These are phyloP conservation scores for Nezara viridula DNA, from an alignment of 2,888 invertebrate species.

Conservation along the genomic window DNA sequence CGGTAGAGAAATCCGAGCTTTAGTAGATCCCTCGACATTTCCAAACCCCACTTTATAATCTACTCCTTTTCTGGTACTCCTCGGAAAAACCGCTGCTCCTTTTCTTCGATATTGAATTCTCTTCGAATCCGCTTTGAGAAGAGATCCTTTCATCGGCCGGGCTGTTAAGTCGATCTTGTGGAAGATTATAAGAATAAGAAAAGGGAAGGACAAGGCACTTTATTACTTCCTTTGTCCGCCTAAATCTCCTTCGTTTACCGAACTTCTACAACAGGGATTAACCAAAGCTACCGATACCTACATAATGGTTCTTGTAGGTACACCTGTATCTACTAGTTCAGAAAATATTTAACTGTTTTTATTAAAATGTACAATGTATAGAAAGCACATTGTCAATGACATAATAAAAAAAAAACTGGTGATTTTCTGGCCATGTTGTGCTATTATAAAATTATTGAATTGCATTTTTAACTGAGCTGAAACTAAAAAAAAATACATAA, in stretches of 20 bases:
- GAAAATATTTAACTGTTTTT: no score
- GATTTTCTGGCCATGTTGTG: no score
- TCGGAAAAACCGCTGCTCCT: not conserved
- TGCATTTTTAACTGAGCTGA: no score
- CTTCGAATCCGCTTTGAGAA: not conserved
- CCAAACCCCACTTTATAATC: constrained; percentile 8
- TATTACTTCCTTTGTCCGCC: not conserved
- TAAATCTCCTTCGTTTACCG: not conserved
- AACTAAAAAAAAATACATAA: no score
- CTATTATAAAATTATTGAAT: no score
- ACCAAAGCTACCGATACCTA: not conserved
- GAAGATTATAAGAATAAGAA: constrained; percentile 19
- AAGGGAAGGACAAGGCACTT: not conserved
- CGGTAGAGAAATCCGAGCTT: not conserved
- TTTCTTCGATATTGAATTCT: constrained; percentile 15
- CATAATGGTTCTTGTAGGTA: not conserved
- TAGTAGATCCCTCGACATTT: not conserved
- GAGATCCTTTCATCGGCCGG: not conserved
- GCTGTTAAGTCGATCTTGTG: constrained; percentile 12
- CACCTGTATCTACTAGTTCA: no score
- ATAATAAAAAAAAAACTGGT: no score
- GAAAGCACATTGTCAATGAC: no score
- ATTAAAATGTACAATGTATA: no score
- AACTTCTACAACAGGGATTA: not conserved
- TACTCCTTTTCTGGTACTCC: not conserved